Conservation (phyloP, 2,797 vertebrate genomes). For the Delichon dasypus region DNA sequence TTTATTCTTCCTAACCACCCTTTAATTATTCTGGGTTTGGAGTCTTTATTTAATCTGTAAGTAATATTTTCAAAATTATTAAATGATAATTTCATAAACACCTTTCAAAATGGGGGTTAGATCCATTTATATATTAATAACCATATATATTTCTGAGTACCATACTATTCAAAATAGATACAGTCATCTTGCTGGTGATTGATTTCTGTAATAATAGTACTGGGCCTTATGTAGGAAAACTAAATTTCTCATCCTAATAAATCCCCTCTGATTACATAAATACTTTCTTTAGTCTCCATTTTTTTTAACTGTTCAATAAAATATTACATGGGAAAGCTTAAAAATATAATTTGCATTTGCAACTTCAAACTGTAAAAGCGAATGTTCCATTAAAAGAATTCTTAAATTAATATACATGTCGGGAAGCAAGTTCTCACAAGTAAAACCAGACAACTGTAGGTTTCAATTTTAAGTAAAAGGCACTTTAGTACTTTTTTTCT, state of each 20-base stretch:
- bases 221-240: neutral
- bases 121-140: neutral
- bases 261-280: neutral
- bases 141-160: neutral
- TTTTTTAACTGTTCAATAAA: neutral
- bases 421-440: neutral
- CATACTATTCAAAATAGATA: neutral
- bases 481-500: neutral
- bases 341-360: neutral
- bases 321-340: neutral
- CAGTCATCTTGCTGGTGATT: neutral
- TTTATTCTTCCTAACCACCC: neutral
- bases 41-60: neutral
- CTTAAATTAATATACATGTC: neutral
- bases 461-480: neutral
- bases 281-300: neutral
- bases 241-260: neutral
- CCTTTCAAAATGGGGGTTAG: neutral
- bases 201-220: neutral
- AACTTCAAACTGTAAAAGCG: neutral
- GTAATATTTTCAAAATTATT: neutral
- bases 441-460: neutral
- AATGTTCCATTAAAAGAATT: neutral
- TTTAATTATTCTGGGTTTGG: neutral
- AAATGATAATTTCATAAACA: neutral